phyloP scores from a whole-genome alignment of 2,113 vertebrate species.

The Erythrolamprus reginae region DNA sequence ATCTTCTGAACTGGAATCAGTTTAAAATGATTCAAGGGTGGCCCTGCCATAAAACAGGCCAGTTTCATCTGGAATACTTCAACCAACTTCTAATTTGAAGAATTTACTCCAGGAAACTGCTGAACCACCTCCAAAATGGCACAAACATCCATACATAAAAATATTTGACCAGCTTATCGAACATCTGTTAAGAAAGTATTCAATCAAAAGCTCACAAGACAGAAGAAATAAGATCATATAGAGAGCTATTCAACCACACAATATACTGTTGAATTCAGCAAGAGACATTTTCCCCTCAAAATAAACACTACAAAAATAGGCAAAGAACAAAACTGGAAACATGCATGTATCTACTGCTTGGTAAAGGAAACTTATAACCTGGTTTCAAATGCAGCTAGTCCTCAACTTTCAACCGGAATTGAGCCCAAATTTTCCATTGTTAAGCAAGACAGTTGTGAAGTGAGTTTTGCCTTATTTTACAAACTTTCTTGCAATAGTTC shows the following conservation, averaged over 20 bases:
- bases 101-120: not conserved
- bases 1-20: not conserved
- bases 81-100: not conserved
- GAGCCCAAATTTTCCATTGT: too few species aligned
- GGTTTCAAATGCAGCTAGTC: not conserved
- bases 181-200: not conserved
- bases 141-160: not conserved
- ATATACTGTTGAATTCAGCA: not conserved
- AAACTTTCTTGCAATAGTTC: not conserved
- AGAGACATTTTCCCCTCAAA: not conserved
- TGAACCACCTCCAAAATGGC: not conserved
- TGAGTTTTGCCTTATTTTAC: not conserved
- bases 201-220: not conserved
- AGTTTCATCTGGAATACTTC: not conserved
- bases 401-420: too few species aligned
- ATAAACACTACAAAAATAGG: too few species aligned
- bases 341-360: not conserved
- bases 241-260: not conserved
- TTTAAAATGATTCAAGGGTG: not conserved
- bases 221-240: not conserved
- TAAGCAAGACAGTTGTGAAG: too few species aligned
- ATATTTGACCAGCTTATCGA: not conserved
- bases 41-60: not conserved
- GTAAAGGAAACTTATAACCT: not conserved
- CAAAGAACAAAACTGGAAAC: not conserved